Conservation (phyloP, 2,113 vertebrate genomes). For the Ciconia stormi region DNA sequence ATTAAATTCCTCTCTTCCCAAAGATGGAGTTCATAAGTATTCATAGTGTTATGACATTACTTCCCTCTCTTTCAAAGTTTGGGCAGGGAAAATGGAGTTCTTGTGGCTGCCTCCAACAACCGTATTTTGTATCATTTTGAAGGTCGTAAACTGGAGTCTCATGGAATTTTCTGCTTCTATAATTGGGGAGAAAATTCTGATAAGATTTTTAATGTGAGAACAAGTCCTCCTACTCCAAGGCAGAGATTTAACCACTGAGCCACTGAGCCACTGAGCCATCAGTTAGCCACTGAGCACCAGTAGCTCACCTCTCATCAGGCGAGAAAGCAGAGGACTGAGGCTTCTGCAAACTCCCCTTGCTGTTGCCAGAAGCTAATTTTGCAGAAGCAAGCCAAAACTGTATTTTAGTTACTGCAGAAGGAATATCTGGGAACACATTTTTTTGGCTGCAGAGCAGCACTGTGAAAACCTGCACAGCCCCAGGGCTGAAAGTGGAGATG, state of each 20-base stretch:
- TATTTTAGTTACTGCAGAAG: neutral
- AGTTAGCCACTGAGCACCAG: neutral
- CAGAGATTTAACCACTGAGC: neutral
- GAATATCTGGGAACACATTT: neutral
- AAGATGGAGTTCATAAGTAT: neutral
- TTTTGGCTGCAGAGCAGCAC: neutral
- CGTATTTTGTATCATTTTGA: neutral
- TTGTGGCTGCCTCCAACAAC: neutral
- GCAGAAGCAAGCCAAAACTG: neutral
- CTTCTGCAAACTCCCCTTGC: neutral
- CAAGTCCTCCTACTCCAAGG: neutral
- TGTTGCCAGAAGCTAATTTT: neutral
- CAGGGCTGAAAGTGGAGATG: neutral
- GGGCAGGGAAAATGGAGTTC: neutral
- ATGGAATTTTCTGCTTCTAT: neutral
- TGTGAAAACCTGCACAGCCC: neutral
- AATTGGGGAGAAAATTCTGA: neutral
- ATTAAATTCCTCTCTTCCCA: neutral
- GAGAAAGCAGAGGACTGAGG: neutral
- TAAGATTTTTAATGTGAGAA: neutral
- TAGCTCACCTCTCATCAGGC: neutral
- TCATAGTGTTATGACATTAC: neutral
- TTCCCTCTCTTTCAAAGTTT: neutral
- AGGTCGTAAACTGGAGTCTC: neutral
- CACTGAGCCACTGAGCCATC: too few species aligned